Conservation (phyloP, 2,113 vertebrate species). For the Nansenia antarctica region DNA sequence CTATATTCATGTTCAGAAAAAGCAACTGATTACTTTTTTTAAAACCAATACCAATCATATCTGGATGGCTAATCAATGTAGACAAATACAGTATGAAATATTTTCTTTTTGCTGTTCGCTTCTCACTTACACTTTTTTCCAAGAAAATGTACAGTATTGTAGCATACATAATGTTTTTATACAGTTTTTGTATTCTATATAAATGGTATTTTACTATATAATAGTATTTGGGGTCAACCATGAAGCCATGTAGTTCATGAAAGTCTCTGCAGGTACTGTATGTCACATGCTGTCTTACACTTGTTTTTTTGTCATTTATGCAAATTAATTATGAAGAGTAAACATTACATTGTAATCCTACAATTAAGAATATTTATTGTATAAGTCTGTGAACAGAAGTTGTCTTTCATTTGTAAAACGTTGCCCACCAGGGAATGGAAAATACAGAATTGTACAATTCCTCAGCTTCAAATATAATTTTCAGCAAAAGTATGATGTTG, state of each 20-base stretch:
- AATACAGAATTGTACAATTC: neutral
- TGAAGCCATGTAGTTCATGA: neutral
- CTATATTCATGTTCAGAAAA: neutral
- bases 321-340: neutral
- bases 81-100: neutral
- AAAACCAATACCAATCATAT: no score
- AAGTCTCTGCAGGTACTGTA: neutral
- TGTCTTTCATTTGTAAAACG: neutral
- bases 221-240: neutral
- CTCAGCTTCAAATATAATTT: neutral
- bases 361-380: neutral
- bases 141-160: no score
- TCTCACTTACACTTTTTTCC: no score
- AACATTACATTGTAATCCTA: neutral
- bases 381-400: neutral
- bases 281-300: neutral
- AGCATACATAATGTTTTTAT: neutral
- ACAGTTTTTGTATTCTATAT: neutral
- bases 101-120: no score
- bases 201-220: neutral
- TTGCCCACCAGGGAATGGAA: neutral
- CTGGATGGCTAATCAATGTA: neutral
- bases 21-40: neutral
- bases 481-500: constrained; percentile 27
- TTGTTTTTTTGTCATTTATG: neutral